Evolutionary conservation across 1,140 invertebrate species (phyloP).

Genomic region (Halotydeus destructor): DNA sequence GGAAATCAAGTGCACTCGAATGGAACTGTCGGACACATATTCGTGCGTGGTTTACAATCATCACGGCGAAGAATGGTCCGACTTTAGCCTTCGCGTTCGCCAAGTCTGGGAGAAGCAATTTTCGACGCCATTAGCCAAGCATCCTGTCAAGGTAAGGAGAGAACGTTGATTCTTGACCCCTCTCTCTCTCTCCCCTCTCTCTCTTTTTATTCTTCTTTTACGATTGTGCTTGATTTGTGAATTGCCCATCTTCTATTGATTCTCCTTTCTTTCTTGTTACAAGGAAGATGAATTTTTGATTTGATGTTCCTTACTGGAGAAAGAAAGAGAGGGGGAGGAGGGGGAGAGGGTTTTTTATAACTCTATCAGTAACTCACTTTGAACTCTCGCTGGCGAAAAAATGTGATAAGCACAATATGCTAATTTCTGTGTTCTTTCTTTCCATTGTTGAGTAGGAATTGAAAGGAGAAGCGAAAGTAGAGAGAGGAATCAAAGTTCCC

Average conservation of each 20-base stretch:
- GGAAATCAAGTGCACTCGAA: slow-evolving; percentile 13
- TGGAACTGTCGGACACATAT: slow-evolving; percentile 16
- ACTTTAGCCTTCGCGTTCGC: slow-evolving; percentile 16
- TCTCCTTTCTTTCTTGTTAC: too few relatives aligned
- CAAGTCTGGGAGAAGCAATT: slow-evolving; percentile 17
- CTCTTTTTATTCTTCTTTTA: too few relatives aligned
- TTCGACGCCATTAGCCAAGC: not conserved
- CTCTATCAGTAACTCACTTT: too few relatives aligned
- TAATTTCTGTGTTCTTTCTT: not conserved
- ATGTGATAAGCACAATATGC: not conserved
- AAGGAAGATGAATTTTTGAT: too few relatives aligned
- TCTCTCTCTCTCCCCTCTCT: not conserved
- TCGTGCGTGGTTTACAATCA: slow-evolving; percentile 17
- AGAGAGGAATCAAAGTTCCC: not conserved
- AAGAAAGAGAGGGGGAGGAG: too few relatives aligned
- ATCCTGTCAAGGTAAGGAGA: not conserved
- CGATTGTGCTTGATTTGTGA: too few relatives aligned
- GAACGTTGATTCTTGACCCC: not conserved
- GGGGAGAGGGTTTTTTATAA: too few relatives aligned
- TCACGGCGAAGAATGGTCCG: slow-evolving; percentile 16
- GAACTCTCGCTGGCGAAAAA: too few relatives aligned
- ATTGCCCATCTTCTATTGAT: too few relatives aligned
- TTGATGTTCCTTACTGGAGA: too few relatives aligned
- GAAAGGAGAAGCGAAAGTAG: not conserved
- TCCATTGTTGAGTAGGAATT: not conserved